Evolutionary conservation across 1,140 invertebrate species (phyloP).

Genomic region (Microplitis demolitor): DNA sequence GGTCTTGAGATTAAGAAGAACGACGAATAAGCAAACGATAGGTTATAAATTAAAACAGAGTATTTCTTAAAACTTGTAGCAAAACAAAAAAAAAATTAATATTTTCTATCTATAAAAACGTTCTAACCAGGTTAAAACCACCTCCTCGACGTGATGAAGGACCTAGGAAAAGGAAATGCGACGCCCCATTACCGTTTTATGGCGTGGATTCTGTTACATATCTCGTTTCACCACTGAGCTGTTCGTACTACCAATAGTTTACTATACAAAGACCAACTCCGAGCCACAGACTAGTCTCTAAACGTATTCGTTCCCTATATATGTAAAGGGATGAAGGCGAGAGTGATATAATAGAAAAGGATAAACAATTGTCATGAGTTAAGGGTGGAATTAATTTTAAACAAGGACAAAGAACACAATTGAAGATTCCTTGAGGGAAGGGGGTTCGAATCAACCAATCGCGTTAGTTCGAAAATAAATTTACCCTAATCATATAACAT

Average conservation of each 20-base stretch:
- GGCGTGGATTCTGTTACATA: conserved; percentile 57
- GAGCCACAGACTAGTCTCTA: neutral
- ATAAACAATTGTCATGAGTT: neutral
- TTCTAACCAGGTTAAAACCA: neutral
- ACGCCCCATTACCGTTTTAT: conserved; percentile 62
- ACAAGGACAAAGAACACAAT: neutral
- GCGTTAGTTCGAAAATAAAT: neutral
- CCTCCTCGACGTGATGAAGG: conserved; percentile 15
- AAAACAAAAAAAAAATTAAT: neutral
- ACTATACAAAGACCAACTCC: conserved; percentile 13
- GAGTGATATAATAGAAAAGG: neutral
- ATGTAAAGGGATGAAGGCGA: neutral
- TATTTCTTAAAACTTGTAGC: too few relatives aligned
- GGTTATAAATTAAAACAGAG: neutral
- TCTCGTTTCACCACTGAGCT: conserved; percentile 60
- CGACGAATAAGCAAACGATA: neutral
- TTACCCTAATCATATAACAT: neutral
- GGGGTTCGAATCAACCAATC: conserved; percentile 1
- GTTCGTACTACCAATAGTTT: conserved; percentile 44
- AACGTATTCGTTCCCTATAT: neutral
- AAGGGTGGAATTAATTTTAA: conserved; percentile 16
- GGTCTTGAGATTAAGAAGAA: neutral
- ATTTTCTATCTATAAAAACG: neutral
- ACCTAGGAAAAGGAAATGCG: conserved; percentile 50
- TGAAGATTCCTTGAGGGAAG: neutral